Evolutionary conservation across 23 tunicate genomes (phyloP).

Genomic region (Botrylloides violaceus): DNA sequence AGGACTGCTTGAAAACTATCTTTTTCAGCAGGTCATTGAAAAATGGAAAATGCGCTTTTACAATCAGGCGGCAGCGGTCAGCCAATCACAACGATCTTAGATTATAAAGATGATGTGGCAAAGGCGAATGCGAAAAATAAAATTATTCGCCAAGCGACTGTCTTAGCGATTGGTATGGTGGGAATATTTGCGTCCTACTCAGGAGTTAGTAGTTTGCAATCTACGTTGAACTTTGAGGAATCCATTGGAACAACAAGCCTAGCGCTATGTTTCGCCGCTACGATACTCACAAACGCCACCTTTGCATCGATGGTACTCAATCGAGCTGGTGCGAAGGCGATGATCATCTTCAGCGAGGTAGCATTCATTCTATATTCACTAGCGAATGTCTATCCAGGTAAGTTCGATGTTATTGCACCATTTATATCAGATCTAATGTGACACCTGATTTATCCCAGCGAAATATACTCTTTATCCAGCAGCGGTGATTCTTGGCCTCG

Average conservation of each 20-base stretch:
- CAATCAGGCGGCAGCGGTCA: not conserved
- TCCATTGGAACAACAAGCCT: slow-evolving; percentile 19
- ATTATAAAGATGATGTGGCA: not conserved
- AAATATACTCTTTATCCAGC: slow-evolving; percentile 7
- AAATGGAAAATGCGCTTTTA: too few species aligned
- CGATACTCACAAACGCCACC: slow-evolving; percentile 6
- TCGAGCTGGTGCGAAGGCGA: not conserved
- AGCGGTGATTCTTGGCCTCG: slow-evolving; percentile 12
- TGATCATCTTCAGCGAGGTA: slow-evolving; percentile 1
- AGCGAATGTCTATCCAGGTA: slow-evolving; percentile 25
- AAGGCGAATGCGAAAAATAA: not conserved
- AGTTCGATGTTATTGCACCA: not conserved
- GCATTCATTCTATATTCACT: slow-evolving; percentile 12
- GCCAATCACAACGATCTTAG: not conserved
- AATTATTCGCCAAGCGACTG: not conserved
- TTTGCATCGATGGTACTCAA: slow-evolving; percentile 1
- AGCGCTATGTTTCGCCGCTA: slow-evolving; percentile 11
- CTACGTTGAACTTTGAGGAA: slow-evolving; percentile 18
- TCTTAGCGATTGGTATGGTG: slow-evolving; percentile 9
- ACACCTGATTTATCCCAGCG: not conserved
- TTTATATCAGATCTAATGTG: not conserved
- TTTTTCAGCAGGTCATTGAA: too few species aligned
- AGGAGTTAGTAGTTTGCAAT: slow-evolving; percentile 12
- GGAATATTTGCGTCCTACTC: slow-evolving; percentile 24
- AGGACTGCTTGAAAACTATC: too few species aligned